Base-by-base conservation (phyloP, 37 sponge, comb jelly and placozoan genomes). In the Ephydatia muelleri region DNA sequence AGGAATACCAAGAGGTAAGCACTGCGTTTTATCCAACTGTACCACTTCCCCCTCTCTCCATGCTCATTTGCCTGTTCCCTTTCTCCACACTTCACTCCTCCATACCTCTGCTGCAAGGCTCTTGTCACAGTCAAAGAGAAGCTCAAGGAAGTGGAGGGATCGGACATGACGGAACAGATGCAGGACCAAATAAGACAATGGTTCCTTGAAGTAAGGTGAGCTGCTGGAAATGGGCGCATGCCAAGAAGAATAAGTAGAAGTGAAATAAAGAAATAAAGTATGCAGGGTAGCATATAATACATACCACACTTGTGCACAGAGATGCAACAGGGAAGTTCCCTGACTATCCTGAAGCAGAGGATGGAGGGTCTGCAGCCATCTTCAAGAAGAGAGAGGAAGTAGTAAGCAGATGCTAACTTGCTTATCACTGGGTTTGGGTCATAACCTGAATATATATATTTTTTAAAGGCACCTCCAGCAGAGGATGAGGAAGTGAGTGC, bases 281-380 rank as follows among this genome's bases (percentile, higher is more conserved):
- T 26, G 6, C 26, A 75, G 33, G 40, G 40, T 36, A 13, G 37
- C 6, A 35, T 75, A 13, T 29, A 35, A 11, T 36, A 35, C 13
- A 9, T 36, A 75, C 25, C 57, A 77, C 65, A 30, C 12, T 76
- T 49, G 25, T 57, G 33, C 22, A 32, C 81, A 97, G 98, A 72
- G 99, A 99, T 89, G 94, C 97, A 12, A 97, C 92, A 16, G 99
- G 99, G 16, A 99, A 99, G 82, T 99, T 99, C 84, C 99, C 99
- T 71, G 99, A 99, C 39, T 97, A 84, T 68, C 99, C 99, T 38
- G 84, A 82, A 81, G 96, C 67, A 19, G 97, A 99, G 14, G 97
- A 92, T 29, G 99, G 99, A 19, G 99, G 99, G 23, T 99, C 99
- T 36, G 86, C 76, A 37, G 91, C 86, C 68, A 97, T 99, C 49